These are phyloP conservation scores for Ceratitis capitata DNA, from an alignment of 1,140 invertebrate genomes.

Conservation along the genomic window DNA sequence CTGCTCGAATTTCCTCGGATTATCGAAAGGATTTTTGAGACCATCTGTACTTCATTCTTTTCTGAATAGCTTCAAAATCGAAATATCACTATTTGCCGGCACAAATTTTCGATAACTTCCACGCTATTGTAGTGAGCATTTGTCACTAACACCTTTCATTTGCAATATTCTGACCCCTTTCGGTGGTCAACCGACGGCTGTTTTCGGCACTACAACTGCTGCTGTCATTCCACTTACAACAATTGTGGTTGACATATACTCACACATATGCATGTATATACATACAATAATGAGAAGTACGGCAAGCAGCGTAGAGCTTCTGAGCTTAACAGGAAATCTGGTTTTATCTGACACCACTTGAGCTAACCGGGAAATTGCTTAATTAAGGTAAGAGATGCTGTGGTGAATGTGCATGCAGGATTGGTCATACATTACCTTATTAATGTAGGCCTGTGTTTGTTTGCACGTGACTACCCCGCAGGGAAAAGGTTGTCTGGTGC, in stretches of 20 bases:
- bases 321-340: too few species aligned
- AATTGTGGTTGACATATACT: background rate
- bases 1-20: too few species aligned
- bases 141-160: background rate
- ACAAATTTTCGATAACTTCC: too few species aligned
- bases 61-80: too few species aligned
- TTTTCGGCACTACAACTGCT: background rate
- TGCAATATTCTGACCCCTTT: background rate
- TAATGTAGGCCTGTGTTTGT: background rate
- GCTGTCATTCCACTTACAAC: background rate
- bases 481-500: too few species aligned
- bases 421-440: background rate
- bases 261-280: too few species aligned
- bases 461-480: too few species aligned
- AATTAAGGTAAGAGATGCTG: constrained; percentile 6
- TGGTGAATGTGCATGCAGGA: background rate
- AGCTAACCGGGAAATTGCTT: constrained; percentile 3
- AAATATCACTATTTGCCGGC: too few species aligned
- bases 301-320: too few species aligned
- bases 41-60: too few species aligned
- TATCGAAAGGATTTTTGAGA: too few species aligned
- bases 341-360: constrained; percentile 2
- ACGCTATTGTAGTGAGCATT: background rate
- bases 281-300: too few species aligned
- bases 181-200: background rate